Evolutionary conservation across 2,888 invertebrate species (phyloP), one percentile per base, ranked within the genome.

Genomic region (Drosophila robusta): DNA sequence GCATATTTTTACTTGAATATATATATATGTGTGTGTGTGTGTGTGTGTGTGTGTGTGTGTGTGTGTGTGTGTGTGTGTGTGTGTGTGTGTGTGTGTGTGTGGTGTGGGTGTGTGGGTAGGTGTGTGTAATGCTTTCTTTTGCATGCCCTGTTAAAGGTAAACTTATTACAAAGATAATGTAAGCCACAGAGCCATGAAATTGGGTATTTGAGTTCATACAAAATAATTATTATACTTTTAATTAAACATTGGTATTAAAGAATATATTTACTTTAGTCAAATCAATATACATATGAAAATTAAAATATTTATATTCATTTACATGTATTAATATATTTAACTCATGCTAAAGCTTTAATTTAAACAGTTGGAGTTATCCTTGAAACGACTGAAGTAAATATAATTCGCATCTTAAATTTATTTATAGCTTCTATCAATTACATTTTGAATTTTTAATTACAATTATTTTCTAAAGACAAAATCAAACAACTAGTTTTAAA

Each of bases 1-100:
- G 14, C 52, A 56, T 49, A 70, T 56, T 70, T 84, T 60, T 14
- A 58, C n/a, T 18, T 49, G 18, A 9, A 36, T 26, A 36, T 29
- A n/a, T 39, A 16, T 16, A 39, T 45, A 47, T 6, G 16, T 16
- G 22, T 26, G 4, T 16, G 22, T 11, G 41, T 16, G 12, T 8
- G 41, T 56, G 1, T 1, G 56, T 14, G 36, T n/a, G 11, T 18
- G 8, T n/a, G 18, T 2, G 36, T 12, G 22, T 14, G 11, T 3
- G 70, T 44, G 44, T 50, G 16, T 61, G 22, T 11, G 41, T 16
- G 12, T 8, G 41, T 56, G 1, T 1, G 56, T 14, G 36, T n/a
- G 11, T 6, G 16, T 16, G 22, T 26, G 4, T 16, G 22, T 11
- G 41, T 16, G 12, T 8, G 41, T 56, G 1, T 1, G 56, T 14